These are phyloP conservation scores for Monochamus saltuarius DNA, from an alignment of 1,140 invertebrate genomes.

Conservation along the genomic window DNA sequence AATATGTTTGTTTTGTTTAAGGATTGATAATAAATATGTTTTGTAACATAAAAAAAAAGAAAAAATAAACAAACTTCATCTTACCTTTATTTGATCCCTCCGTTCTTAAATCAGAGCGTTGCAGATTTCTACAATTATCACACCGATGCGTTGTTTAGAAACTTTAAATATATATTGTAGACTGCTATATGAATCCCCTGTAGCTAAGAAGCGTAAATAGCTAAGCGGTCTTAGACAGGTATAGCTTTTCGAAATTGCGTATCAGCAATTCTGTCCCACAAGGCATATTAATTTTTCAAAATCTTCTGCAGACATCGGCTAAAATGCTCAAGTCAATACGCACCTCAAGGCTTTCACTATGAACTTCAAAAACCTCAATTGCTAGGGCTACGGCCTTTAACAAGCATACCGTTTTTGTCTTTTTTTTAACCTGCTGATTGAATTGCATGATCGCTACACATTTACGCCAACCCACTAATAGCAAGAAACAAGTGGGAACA, in stretches of 20 bases:
- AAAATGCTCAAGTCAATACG: no score
- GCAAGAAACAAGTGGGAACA: constrained; percentile 2
- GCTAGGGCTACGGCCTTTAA: no score
- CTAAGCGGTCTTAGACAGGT: constrained; percentile 8
- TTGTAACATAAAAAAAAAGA: no score
- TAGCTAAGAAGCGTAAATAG: no score
- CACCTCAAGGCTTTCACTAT: neutral
- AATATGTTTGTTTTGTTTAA: no score
- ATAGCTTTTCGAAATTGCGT: constrained; percentile 15
- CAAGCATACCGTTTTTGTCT: neutral
- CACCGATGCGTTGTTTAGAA: constrained; percentile 11
- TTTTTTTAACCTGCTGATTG: neutral
- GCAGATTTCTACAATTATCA: constrained; percentile 17
- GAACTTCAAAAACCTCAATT: neutral
- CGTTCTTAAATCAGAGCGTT: constrained; percentile 9
- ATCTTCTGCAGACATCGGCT: no score
- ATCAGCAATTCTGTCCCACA: constrained; percentile 10
- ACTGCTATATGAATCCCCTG: no score
- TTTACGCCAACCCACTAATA: neutral
- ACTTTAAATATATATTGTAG: constrained; percentile 14
- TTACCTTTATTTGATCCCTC: constrained; percentile 15
- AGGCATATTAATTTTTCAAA: constrained; percentile 12
- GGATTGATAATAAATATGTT: no score
- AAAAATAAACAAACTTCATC: constrained; percentile 1
- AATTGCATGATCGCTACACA: neutral